These are phyloP conservation scores for Apolygus lucorum DNA, from an alignment of 1,140 invertebrate genomes.

Conservation along the genomic window DNA sequence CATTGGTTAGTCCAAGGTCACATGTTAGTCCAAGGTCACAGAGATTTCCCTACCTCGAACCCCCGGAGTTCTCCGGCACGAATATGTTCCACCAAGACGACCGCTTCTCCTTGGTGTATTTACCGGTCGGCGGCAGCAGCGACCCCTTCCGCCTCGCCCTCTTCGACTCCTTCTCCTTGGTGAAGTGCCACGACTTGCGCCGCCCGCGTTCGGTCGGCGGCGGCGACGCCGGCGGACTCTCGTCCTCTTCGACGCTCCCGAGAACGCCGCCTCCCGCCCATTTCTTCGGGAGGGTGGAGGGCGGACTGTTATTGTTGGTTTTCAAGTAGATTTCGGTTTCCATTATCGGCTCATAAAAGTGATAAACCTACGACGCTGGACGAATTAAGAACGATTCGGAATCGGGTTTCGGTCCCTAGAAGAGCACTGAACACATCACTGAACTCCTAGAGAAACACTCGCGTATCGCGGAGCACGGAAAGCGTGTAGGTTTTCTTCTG, in stretches of 20 bases:
- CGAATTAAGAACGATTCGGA: too few species aligned
- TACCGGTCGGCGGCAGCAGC: slow-evolving; percentile 29
- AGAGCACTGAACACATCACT: slow-evolving; percentile 21
- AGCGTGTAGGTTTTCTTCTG: background rate
- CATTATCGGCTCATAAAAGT: slow-evolving; percentile 19
- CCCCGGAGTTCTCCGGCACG: slow-evolving; percentile 54
- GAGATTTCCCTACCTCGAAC: slow-evolving; percentile 19
- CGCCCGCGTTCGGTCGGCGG: slow-evolving; percentile 40
- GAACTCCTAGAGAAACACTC: background rate
- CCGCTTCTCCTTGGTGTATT: slow-evolving; percentile 56
- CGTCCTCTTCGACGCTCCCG: slow-evolving; percentile 38
- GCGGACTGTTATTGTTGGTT: slow-evolving; percentile 31
- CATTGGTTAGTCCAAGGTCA: too few species aligned
- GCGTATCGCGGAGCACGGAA: background rate
- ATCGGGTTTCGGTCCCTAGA: background rate
- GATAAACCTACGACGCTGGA: too few species aligned
- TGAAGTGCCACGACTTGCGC: slow-evolving; percentile 62
- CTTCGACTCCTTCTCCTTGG: slow-evolving; percentile 38
- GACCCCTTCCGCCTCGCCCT: slow-evolving; percentile 18
- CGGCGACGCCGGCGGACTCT: slow-evolving; percentile 7
- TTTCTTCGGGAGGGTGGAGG: slow-evolving; percentile 38
- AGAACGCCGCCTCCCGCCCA: slow-evolving; percentile 42
- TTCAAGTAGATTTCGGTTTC: slow-evolving; percentile 31
- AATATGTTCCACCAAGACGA: slow-evolving; percentile 81
- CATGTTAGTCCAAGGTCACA: too few species aligned